These are phyloP conservation scores for Carpatolechia fugitivella DNA, from an alignment of 2,888 invertebrate species.

Conservation along the genomic window DNA sequence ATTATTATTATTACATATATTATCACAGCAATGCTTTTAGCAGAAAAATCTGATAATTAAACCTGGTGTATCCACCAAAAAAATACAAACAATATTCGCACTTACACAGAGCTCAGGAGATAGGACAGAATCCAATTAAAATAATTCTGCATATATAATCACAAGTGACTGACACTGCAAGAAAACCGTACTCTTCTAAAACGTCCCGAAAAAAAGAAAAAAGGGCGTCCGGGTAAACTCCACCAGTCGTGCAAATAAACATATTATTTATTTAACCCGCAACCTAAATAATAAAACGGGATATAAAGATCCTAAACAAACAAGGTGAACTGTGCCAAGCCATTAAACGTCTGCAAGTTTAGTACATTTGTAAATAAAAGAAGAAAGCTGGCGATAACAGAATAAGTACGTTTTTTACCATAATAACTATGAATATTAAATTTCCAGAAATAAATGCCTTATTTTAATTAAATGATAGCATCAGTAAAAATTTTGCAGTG, in stretches of 20 bases:
- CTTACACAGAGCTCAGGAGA: slow-evolving; percentile 3
- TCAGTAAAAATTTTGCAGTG: too few species aligned
- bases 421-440: too few species aligned
- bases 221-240: neutral
- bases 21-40: too few species aligned
- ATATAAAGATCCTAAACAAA: slow-evolving; percentile 17
- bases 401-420: neutral
- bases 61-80: too few species aligned
- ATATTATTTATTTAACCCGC: slow-evolving; percentile 12
- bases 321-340: slow-evolving; percentile 6
- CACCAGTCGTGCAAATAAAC: slow-evolving; percentile 8
- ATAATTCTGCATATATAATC: slow-evolving; percentile 18
- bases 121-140: slow-evolving; percentile 19
- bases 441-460: too few species aligned
- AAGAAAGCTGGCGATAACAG: neutral
- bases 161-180: neutral
- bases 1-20: too few species aligned
- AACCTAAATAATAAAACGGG: slow-evolving; percentile 13
- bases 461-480: too few species aligned
- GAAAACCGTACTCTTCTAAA: neutral
- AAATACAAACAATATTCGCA: neutral
- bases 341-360: slow-evolving; percentile 10
- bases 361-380: slow-evolving; percentile 8
- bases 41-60: too few species aligned
- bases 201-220: neutral